Conservation (phyloP, 2,113 vertebrate genomes). For the Brachypodius melanocephalos region DNA sequence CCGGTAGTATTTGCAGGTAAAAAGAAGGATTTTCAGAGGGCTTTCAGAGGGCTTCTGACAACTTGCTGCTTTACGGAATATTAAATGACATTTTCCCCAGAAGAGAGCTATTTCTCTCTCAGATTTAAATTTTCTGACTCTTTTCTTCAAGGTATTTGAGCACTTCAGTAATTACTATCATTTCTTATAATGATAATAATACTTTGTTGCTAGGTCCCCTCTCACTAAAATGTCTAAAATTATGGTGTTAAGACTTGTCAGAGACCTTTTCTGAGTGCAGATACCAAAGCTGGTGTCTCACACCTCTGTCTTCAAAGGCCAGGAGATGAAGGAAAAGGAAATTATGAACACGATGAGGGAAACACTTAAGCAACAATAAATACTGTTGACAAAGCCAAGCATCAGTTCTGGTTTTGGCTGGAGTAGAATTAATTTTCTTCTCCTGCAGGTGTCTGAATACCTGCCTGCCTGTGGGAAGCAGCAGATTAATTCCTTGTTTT, state of each 20-base stretch:
- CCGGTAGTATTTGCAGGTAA: neutral
- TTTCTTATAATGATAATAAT: neutral
- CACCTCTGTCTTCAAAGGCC: neutral
- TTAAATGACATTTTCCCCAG: neutral
- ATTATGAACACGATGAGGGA: neutral
- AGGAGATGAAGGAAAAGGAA: neutral
- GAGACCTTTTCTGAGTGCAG: neutral
- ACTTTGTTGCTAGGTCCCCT: neutral
- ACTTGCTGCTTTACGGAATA: neutral
- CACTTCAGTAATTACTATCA: neutral
- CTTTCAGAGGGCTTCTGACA: neutral
- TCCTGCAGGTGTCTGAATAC: neutral
- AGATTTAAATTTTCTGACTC: neutral
- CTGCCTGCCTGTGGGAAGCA: neutral
- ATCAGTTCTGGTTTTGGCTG: neutral
- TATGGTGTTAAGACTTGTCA: neutral
- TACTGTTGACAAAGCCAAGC: neutral
- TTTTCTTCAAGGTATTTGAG: neutral
- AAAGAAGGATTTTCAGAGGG: neutral
- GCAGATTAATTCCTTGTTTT: neutral
- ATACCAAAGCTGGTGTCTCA: neutral
- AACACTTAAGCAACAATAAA: neutral
- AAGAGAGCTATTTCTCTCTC: neutral
- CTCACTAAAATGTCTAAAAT: neutral
- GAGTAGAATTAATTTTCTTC: neutral